A percentile compares a stretch with the other conserved stretches of the same genome.
These are phyloP conservation scores for Callocephalon fimbriatum DNA, from an alignment of 2,113 vertebrate genomes.

Conservation along the genomic window DNA sequence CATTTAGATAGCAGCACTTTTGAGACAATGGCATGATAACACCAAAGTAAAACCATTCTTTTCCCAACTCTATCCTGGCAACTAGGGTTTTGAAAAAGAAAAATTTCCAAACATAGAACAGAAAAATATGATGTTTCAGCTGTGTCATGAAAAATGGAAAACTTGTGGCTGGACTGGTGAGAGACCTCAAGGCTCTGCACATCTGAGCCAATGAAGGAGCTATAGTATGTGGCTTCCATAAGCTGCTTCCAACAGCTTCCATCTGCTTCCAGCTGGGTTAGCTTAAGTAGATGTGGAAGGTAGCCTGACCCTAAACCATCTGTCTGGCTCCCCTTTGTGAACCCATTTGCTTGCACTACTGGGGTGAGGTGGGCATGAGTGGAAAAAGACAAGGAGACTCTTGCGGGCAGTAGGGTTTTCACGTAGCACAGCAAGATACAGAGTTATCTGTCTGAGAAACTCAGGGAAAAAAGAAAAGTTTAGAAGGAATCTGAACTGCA, in stretches of 20 bases:
- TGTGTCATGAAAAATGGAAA: background rate
- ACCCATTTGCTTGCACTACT: background rate
- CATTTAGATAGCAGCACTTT: background rate
- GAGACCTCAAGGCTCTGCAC: background rate
- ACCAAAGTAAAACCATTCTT: background rate
- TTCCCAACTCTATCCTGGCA: background rate
- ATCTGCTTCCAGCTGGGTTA: background rate
- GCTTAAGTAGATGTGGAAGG: background rate
- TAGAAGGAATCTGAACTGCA: background rate
- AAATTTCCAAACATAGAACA: background rate
- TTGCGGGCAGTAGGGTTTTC: background rate
- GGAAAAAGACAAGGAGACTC: background rate
- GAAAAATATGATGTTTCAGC: background rate
- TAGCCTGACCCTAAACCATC: background rate
- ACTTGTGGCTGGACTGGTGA: background rate
- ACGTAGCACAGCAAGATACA: background rate
- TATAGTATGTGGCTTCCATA: background rate
- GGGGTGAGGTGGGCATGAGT: background rate
- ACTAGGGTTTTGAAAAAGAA: background rate
- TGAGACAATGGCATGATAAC: background rate
- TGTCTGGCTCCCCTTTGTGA: background rate
- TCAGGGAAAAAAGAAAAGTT: background rate
- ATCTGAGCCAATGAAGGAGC: background rate
- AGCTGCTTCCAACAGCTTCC: background rate
- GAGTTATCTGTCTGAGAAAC: background rate